Evolutionary conservation across 1,140 invertebrate species (phyloP).

Genomic region (Stegodyphus mimosarum): DNA sequence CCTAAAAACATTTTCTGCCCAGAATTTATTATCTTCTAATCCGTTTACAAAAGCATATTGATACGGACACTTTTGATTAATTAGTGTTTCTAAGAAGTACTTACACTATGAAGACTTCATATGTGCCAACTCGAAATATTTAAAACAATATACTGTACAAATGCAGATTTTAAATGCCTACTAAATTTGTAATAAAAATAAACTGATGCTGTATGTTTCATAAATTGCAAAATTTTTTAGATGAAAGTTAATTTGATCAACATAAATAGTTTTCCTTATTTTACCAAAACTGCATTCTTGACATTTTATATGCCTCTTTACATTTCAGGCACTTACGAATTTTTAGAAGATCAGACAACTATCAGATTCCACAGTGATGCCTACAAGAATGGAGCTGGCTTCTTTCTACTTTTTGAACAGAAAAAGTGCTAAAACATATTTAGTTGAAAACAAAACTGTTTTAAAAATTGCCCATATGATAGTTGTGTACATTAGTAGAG

Average conservation of each 20-base stretch:
- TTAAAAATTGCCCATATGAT: no score
- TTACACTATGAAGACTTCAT: no score
- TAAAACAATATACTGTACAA: no score
- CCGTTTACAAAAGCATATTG: no score
- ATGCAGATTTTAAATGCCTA: no score
- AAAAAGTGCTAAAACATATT: slow-evolving; percentile 56
- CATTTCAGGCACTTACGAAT: slow-evolving; percentile 62
- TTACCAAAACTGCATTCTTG: background rate
- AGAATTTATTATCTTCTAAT: no score
- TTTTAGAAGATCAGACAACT: slow-evolving; percentile 55
- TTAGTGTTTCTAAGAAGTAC: no score
- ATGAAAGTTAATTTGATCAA: background rate
- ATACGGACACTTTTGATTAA: no score
- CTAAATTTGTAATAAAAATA: background rate
- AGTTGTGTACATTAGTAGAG: no score
- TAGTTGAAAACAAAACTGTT: background rate
- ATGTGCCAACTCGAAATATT: no score
- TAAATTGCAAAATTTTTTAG: background rate
- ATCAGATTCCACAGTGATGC: slow-evolving; percentile 62
- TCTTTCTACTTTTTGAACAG: slow-evolving; percentile 61
- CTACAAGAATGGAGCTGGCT: slow-evolving; percentile 60
- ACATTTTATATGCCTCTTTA: background rate
- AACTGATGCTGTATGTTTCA: background rate
- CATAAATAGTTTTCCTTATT: background rate
- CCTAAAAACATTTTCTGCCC: no score